These are phyloP conservation scores for Thermophis baileyi DNA, from an alignment of 2,113 vertebrate genomes.

Conservation along the genomic window DNA sequence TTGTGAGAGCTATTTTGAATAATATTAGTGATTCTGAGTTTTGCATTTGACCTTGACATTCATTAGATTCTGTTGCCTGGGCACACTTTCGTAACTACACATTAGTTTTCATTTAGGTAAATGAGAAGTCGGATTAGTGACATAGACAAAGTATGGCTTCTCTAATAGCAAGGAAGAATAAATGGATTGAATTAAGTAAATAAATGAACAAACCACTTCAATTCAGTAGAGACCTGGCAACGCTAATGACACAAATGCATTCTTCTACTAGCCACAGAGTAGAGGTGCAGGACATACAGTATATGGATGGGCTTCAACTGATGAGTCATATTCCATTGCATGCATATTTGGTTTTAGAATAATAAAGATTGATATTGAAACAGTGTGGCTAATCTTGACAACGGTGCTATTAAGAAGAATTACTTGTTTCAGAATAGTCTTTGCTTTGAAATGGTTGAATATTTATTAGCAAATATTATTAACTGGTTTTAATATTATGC, in stretches of 20 bases:
- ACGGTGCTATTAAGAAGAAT: not conserved
- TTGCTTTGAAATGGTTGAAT: not conserved
- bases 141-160: constrained; percentile 48
- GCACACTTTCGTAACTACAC: constrained; percentile 36
- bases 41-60: constrained; percentile 35
- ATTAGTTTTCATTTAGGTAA: constrained; percentile 56
- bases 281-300: not conserved
- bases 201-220: constrained; percentile 46
- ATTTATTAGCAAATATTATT: not conserved
- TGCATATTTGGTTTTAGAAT: not conserved
- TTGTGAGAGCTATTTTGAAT: not conserved
- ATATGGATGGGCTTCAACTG: not conserved
- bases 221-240: not conserved
- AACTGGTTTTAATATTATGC: not conserved
- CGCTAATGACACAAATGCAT: constrained; percentile 27
- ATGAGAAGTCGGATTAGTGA: constrained; percentile 43
- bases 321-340: not conserved
- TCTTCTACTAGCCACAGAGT: constrained; percentile 8
- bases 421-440: not conserved
- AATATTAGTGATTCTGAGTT: constrained; percentile 9
- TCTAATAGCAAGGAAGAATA: constrained; percentile 41
- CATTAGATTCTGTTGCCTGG: constrained; percentile 43
- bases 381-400: not conserved
- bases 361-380: not conserved
- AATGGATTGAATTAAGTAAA: constrained; percentile 46